Percentiles rank a stretch among this genome's conserved stretches.
Conservation (phyloP, 2,113 vertebrate genomes). For the Chamaetylas fuelleborni region DNA sequence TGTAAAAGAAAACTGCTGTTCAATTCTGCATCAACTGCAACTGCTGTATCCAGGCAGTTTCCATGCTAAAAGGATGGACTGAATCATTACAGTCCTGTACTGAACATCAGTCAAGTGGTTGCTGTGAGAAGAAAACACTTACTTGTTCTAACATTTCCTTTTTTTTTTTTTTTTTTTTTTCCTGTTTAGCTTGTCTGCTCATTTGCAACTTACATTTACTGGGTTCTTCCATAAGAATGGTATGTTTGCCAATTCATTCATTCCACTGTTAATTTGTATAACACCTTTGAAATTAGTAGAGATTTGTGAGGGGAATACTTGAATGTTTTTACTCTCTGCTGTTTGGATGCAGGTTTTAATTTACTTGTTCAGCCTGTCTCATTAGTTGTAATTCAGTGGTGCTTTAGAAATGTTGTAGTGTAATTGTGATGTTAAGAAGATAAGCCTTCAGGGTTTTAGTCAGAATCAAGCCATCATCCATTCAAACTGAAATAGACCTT, state of each 20-base stretch:
- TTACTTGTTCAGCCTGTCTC: not conserved
- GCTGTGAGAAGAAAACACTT: not conserved
- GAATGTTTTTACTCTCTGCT: not conserved
- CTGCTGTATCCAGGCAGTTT: not conserved
- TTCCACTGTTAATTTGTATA: not conserved
- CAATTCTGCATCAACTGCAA: not conserved
- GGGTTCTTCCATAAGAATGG: conserved; percentile 99
- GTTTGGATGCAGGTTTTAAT: not conserved
- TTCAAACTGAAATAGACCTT: not conserved
- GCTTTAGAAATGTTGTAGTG: not conserved
- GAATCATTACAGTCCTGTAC: not conserved
- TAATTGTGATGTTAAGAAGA: not conserved
- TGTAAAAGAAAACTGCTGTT: not conserved
- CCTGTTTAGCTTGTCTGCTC: conserved; percentile 87
- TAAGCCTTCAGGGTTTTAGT: not conserved
- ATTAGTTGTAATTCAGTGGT: not conserved
- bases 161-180: not conserved
- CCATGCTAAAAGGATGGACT: not conserved
- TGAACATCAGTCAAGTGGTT: not conserved
- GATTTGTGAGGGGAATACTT: not conserved
- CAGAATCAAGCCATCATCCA: not conserved
- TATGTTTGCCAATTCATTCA: conserved; percentile 67
- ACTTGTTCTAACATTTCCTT: not conserved
- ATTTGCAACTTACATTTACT: conserved; percentile 97
- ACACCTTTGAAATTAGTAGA: not conserved